phyloP scores from a whole-genome alignment of 1,140 invertebrate genomes.

The Drosophila varians region DNA sequence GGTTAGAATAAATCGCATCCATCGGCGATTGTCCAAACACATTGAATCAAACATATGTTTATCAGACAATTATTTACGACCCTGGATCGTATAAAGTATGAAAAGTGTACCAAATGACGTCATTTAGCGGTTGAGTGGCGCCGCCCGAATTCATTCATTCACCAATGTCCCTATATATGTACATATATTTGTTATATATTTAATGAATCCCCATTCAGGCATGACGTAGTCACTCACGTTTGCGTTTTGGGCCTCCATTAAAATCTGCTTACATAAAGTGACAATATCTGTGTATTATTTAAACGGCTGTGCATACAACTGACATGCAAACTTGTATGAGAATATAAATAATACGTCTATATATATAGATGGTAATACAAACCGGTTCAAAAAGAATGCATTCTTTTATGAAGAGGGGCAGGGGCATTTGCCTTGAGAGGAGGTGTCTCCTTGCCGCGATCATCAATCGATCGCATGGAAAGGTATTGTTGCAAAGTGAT shows the following conservation, averaged over 20 bases:
- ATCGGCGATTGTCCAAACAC: not conserved
- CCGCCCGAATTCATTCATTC: conserved; percentile 35
- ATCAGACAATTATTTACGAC: conserved; percentile 26
- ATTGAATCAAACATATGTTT: conserved; percentile 43
- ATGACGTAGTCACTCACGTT: conserved; percentile 39
- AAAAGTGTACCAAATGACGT: conserved; percentile 47
- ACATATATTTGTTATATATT: conserved; percentile 1
- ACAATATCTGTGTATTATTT: conserved; percentile 75
- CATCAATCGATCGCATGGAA: conserved; percentile 1
- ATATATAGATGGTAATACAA: conserved; percentile 4
- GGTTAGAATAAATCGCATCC: not conserved
- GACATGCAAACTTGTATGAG: conserved; percentile 28
- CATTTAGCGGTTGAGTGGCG: conserved; percentile 55
- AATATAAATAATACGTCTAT: conserved; percentile 4
- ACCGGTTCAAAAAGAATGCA: conserved; percentile 21
- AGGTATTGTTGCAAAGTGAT: conserved; percentile 25
- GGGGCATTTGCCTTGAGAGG: conserved; percentile 16
- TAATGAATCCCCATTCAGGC: conserved; percentile 28
- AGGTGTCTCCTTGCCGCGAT: conserved; percentile 18
- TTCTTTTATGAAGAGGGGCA: not conserved
- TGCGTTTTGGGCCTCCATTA: conserved; percentile 14
- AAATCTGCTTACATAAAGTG: conserved; percentile 66
- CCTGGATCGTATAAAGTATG: conserved; percentile 9
- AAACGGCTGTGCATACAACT: conserved; percentile 37
- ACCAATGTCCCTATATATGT: conserved; percentile 8